Evolutionary conservation across 2,113 vertebrate genomes (phyloP).

Genomic region (Rana temporaria): DNA sequence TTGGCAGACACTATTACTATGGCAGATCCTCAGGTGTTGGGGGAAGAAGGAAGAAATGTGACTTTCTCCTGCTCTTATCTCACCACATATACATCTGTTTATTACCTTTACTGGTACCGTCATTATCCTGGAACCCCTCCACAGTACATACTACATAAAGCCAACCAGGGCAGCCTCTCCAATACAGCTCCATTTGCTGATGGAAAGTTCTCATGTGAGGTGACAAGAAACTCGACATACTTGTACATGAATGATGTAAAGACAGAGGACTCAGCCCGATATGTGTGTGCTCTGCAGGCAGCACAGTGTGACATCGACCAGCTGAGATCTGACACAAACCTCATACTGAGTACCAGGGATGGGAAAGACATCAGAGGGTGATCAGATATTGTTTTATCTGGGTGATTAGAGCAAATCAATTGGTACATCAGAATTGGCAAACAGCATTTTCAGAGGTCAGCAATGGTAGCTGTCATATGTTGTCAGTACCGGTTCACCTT

Average conservation of each 20-base stretch:
- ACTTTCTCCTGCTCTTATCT: conserved; percentile 4
- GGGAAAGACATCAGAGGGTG: too few relatives aligned
- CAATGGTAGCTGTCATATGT: too few relatives aligned
- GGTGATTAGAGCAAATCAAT: too few relatives aligned
- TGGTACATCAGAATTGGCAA: too few relatives aligned
- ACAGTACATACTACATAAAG: conserved; percentile 13
- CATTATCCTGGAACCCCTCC: not conserved
- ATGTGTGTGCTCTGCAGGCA: not conserved
- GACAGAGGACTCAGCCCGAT: conserved; percentile 24
- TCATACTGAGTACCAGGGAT: not conserved
- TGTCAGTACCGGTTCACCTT: too few relatives aligned
- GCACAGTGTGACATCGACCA: not conserved
- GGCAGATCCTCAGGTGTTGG: not conserved
- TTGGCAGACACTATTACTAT: not conserved
- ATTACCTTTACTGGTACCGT: conserved; percentile 23
- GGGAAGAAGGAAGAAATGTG: not conserved
- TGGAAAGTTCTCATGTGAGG: conserved; percentile 3
- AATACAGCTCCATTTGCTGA: not conserved
- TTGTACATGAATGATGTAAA: conserved; percentile 17
- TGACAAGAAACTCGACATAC: conserved; percentile 12
- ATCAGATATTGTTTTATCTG: too few relatives aligned
- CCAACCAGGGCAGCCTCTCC: not conserved
- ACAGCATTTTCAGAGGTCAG: too few relatives aligned
- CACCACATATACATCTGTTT: not conserved
- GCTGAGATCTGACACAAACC: conserved; percentile 13